Percentiles rank a stretch among this genome's conserved stretches.
Conservation (phyloP, 2,888 invertebrate genomes). For the Hecatera dysodea region DNA sequence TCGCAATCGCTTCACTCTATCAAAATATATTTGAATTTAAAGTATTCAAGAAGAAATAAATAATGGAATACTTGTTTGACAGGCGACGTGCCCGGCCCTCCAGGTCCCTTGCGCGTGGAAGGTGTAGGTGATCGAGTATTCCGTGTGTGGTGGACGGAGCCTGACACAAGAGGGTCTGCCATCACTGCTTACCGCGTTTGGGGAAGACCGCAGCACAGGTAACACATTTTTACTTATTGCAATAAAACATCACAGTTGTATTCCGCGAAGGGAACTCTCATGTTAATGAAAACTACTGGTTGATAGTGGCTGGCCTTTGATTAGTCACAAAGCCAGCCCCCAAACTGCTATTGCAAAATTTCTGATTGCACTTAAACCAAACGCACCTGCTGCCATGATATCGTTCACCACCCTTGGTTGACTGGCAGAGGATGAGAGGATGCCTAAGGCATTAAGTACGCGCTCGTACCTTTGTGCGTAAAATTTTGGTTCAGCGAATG, state of each 20-base stretch:
- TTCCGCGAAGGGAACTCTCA: neutral
- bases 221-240: neutral
- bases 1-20: no score
- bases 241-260: neutral
- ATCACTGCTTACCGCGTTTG: slow-evolving; percentile 94
- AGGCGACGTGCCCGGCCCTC: slow-evolving; percentile 95
- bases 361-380: neutral
- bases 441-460: no score
- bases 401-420: no score
- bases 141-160: slow-evolving; percentile 95
- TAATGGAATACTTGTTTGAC: slow-evolving; percentile 50
- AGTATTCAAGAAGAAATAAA: no score
- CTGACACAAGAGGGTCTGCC: slow-evolving; percentile 94
- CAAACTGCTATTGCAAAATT: neutral
- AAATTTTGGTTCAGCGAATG: no score
- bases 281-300: neutral
- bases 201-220: slow-evolving; percentile 90
- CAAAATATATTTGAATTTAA: no score
- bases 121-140: slow-evolving; percentile 94
- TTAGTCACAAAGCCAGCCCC: neutral
- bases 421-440: no score
- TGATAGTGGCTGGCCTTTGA: neutral
- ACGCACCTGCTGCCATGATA: no score
- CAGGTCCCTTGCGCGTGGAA: slow-evolving; percentile 94
- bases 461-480: no score